Conservation (phyloP, 2,888 invertebrate genomes). For the Brachylomia viminalis region DNA sequence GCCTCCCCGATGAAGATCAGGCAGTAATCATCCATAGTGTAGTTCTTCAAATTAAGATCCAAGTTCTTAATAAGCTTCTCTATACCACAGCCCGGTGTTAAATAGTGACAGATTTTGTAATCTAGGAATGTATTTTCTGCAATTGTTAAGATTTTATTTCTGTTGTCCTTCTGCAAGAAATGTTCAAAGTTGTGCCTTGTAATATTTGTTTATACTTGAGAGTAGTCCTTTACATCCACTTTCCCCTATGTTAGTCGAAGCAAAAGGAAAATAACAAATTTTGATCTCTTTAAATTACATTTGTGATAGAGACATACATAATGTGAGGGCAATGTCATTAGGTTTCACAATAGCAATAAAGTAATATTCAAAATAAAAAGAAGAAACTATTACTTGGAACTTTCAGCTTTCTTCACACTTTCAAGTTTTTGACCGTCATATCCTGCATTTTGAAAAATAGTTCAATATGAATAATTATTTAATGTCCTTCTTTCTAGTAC, state of each 20-base stretch:
- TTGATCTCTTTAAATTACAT: background rate
- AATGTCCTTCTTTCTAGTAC: conserved; percentile 91
- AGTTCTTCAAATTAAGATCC: too few species aligned
- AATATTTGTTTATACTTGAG: background rate
- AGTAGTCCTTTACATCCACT: background rate
- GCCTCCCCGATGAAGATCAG: too few species aligned
- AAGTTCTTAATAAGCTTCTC: too few species aligned
- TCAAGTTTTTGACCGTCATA: background rate
- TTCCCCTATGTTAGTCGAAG: background rate
- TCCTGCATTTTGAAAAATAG: background rate
- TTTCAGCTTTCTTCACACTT: background rate
- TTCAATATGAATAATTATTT: background rate
- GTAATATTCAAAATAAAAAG: background rate
- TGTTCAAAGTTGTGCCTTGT: background rate
- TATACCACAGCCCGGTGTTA: too few species aligned
- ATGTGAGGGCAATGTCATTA: background rate
- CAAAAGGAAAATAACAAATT: background rate
- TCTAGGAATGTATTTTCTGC: too few species aligned
- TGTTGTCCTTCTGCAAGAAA: background rate
- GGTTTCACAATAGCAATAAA: background rate
- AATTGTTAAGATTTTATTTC: too few species aligned
- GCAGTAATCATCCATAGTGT: too few species aligned
- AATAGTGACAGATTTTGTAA: too few species aligned
- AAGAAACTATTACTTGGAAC: background rate
- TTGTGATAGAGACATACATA: background rate